Evolutionary conservation across 35 echinoderm and acorn worm genomes (phyloP).

Genomic region (Chiridota heheva): DNA sequence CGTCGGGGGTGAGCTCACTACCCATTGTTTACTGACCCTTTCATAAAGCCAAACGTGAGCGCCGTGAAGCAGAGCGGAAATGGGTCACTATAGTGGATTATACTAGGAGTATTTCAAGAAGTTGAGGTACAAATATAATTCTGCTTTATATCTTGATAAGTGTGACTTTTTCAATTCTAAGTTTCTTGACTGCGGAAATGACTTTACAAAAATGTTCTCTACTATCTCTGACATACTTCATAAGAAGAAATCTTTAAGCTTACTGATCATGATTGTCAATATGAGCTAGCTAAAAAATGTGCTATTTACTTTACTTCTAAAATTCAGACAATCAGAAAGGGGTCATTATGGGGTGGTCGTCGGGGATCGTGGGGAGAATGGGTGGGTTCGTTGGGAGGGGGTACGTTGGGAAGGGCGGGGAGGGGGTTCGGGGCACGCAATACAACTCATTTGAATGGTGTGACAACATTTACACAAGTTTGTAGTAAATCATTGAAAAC

Average conservation of each 20-base stretch:
- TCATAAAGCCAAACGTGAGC: background rate
- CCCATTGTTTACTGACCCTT: no score
- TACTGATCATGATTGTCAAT: slow-evolving; percentile 24
- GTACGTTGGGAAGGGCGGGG: no score
- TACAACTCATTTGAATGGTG: no score
- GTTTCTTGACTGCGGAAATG: slow-evolving; percentile 43
- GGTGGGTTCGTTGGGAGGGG: no score
- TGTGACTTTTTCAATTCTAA: slow-evolving; percentile 38
- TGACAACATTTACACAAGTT: no score
- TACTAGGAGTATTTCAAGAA: slow-evolving; percentile 26
- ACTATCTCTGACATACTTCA: slow-evolving; percentile 31
- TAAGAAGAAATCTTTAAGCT: slow-evolving; percentile 41
- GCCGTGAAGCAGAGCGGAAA: slow-evolving; percentile 19
- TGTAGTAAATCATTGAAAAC: no score
- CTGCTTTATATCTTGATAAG: slow-evolving; percentile 23
- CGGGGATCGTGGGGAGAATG: no score
- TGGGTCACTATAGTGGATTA: slow-evolving; percentile 33
- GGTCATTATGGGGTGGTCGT: no score
- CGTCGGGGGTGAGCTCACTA: no score
- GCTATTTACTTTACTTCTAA: slow-evolving; percentile 22
- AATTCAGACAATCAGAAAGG: slow-evolving; percentile 32
- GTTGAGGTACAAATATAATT: slow-evolving; percentile 17
- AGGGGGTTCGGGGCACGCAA: no score
- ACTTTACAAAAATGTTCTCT: slow-evolving; percentile 22
- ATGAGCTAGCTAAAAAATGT: slow-evolving; percentile 30